Evolutionary conservation across 2,113 vertebrate species (phyloP), one percentile per base, ranked within the genome.

Genomic region (Callaeas wilsoni): DNA sequence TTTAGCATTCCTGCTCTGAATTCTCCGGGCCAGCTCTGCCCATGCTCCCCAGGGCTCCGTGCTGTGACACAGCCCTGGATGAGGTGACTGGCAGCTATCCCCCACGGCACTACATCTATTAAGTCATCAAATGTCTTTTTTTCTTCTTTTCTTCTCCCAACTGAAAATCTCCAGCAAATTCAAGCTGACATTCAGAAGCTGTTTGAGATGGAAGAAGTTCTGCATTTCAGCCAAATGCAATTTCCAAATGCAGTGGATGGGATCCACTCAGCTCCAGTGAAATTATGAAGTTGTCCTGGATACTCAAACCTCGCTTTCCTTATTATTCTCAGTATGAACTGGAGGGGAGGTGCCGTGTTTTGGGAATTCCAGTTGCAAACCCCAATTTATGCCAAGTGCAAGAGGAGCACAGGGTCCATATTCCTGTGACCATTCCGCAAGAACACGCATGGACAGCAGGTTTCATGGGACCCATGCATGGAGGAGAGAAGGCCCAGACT

Each of bases 31-130:
- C 7, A 46, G 60, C 39, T 80, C 46, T 76, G 35, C 46, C 39
- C 0, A 0, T 15, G 67, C 39, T 73, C 23, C 21, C 49, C 9
- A 4, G 77, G 67, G 81, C 59, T 29, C 65, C 0, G 1, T 8
- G 67, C 27, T 59, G 44, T 39, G 52, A 50, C 15, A 12, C 19
- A 5, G 46, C 46, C 44, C 52, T 52, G 50, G 39, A 6, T 46
- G 53, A 77, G 16, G 37, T 52, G 63, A 30, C 26, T 62, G 57
- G 47, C 23, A 42, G 37, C 5, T 27, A 37, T 50, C n/a, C 35
- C 46, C 79, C 33, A 30, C 3, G 20, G 73, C 56, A 41, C 37
- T 27, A 56, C 18, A 39, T 3, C 32, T 30, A 84, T 65, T 16
- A 75, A 80, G 7, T 23, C 41, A 50, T 47, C 68, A 60, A 33